Base-by-base conservation (phyloP, 2,797 vertebrate genomes). In the Gymnoscopelus microlampas region DNA sequence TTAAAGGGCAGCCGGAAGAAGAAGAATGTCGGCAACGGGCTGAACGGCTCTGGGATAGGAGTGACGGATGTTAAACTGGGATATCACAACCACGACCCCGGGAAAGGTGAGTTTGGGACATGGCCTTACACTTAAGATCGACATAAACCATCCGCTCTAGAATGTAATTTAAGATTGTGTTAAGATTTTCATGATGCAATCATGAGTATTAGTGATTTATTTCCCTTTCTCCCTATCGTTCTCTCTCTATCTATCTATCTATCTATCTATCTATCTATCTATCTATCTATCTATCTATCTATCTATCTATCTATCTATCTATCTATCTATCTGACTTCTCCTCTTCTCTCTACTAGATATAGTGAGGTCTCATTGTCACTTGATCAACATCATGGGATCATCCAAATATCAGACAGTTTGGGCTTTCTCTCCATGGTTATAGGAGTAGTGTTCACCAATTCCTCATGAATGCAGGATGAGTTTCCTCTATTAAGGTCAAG, bases 1-100 rank as follows among this genome's bases (percentile, higher is more conserved):
- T 74, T 98, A 8, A 95, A 95, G 73, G 93, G 95, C 64, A 94
- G 92, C 72, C 91, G 93, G 69, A 90, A 85, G 87, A 94, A 93
- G 77, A 93, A 88, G 81, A 87, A 24, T 26, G 3, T 77, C 0
- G 35, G 78, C 9, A 90, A 84, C 26, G 90, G 87, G 35, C 71
- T 80, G 4, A 88, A 74, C 63, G 79, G 75, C 8, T 63, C 66
- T 14, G 68, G 75, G 14, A 55, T 32, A 2, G 68, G 83, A 4
- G 74, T 47, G 35, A 70, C 74, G 12, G 89, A 90, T 3, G 57
- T 59, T 53, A 89, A 85, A 77, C 66, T 68, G 29, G 86, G 68
- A 76, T 68, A 74, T 70, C 85, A 85, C 64, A 85, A 73, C 58
- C 79, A 85, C 1, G 88, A 93, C 0, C 19, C 78, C 51, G 63